Evolutionary conservation across 2,888 invertebrate genomes (phyloP), one percentile per base, ranked within the genome.

Genomic region (Apotomis turbidana): DNA sequence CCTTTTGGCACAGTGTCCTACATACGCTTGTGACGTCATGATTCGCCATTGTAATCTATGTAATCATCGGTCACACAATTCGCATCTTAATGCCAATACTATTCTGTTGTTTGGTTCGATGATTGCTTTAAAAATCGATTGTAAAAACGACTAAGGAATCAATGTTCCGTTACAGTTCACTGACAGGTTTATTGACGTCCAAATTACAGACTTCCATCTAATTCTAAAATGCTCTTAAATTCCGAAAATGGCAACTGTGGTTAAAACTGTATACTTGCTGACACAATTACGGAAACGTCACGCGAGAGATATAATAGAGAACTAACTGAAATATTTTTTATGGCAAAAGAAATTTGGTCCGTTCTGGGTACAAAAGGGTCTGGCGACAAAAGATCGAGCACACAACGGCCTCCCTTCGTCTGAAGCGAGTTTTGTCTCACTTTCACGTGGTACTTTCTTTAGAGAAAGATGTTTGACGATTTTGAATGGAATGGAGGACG

Each of bases 391-490:
- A 68, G 67, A 71, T 62, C 41, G 49, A 55, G 41, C 12, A 55
- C 71, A 49, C 71, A 49, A 38, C 44, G 49, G 49, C 44, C 61
- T 61, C 68, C 61, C 51, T 41, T 51, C 49, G n/a, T 66, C 60
- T 71, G 61, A 67, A 71, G 64, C 70, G 27, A 62, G 67, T 71
- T 67, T 68, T 61, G 71, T 68, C 57, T 57, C 67, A 67, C 71
- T 71, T 71, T 71, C 71, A 62, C 71, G 36, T 57, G 54, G 27
- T 68, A 68, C 72, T 72, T 72, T 68, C 63, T 63, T 72, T 63
- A 63, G 62, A 58, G 61, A 72, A 58, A 67, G 44, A 71, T 55
- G 38, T 71, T 66, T n/a, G 58, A 58, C 36, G 36, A 52, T 63
- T 66, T 61, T 71, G 67, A 68, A 71, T 55, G 44, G 57, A 71